Evolutionary conservation across 1,140 invertebrate species (phyloP), one percentile per base, ranked within the genome.

Genomic region (Drosophila littoralis): DNA sequence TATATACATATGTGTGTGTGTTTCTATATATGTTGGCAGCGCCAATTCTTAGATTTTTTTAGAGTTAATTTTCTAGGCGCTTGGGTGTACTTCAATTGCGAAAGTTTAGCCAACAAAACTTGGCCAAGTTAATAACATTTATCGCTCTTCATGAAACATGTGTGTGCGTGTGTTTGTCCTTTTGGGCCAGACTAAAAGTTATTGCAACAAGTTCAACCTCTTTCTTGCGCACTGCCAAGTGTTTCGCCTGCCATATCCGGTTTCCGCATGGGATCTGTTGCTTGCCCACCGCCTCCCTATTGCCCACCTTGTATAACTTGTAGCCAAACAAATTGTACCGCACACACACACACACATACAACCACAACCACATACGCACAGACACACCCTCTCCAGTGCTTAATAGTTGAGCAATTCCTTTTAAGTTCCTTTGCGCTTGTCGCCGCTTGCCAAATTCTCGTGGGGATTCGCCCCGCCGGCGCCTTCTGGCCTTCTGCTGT

Each of bases 41-140:
- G 60, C 48, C 64, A 63, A 88, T 82, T 75, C 81, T 66, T 68
- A 38, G 71, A 68, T 72, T 70, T 79, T 60, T 77, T 54, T 74
- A 45, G 68, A 79, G 75, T 74, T 74, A 70, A 86, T 81, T 77
- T 79, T 60, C 57, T 35, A 61, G 63, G 45, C 61, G 63, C 60
- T 32, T 22, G 57, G 67, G 51, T 67, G 79, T 86, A 82, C 82
- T 86, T 86, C 82, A 88, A 86, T 86, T 86, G 88, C 79, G 60
- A 88, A 86, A 86, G 60, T 88, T 86, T 86, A 68, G 82, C 71
- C 73, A 70, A 67, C 65, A 68, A 65, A 58, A 73, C 55, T 74
- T 57, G 64, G 66, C 61, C 72, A 88, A 86, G 83, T 88, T 82
- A 88, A 86, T 86, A 88, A 79, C 82, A 88, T 88, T 86, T 88